Percentiles rank a stretch among this genome's conserved stretches.
Conservation (phyloP, 2,888 invertebrate species). For the Mesorhabditis spiculigera region DNA sequence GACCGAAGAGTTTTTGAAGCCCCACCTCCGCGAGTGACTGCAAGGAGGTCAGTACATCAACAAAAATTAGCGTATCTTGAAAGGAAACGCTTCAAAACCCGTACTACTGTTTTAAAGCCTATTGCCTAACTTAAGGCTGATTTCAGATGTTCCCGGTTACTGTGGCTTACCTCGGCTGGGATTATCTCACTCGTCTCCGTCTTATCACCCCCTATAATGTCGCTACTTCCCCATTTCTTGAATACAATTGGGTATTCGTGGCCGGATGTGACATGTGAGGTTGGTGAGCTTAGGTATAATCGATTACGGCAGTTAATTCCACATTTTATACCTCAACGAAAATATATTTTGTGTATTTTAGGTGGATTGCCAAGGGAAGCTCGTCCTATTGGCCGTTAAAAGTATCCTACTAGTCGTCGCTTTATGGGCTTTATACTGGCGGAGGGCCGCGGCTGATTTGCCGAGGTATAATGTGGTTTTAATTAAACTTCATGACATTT, state of each 20-base stretch:
- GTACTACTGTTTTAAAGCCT: not conserved
- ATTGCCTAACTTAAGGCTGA: not conserved
- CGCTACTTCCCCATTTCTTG: constrained; percentile 38
- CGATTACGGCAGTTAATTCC: too few species aligned
- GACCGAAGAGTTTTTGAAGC: constrained; percentile 34
- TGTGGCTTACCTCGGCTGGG: constrained; percentile 40
- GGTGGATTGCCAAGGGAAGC: constrained; percentile 46
- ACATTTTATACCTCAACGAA: too few species aligned
- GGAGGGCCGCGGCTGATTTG: constrained; percentile 43
- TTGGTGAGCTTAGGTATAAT: constrained; percentile 18
- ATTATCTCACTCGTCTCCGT: constrained; percentile 41
- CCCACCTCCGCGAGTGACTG: constrained; percentile 32
- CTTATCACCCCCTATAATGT: constrained; percentile 51
- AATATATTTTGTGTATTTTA: constrained; percentile 18
- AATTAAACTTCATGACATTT: too few species aligned
- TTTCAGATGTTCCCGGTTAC: constrained; percentile 46
- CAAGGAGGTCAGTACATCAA: constrained; percentile 24
- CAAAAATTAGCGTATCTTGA: too few species aligned
- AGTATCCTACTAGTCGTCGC: constrained; percentile 44
- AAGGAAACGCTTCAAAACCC: too few species aligned
- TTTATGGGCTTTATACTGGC: constrained; percentile 38
- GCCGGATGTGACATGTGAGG: constrained; percentile 45
- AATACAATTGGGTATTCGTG: constrained; percentile 31
- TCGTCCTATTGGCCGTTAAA: constrained; percentile 45
- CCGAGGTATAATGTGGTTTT: constrained; percentile 33